Evolutionary conservation across 2,113 vertebrate genomes (phyloP), one percentile per base, ranked within the genome.

Genomic region (Coregonus clupeaformis): DNA sequence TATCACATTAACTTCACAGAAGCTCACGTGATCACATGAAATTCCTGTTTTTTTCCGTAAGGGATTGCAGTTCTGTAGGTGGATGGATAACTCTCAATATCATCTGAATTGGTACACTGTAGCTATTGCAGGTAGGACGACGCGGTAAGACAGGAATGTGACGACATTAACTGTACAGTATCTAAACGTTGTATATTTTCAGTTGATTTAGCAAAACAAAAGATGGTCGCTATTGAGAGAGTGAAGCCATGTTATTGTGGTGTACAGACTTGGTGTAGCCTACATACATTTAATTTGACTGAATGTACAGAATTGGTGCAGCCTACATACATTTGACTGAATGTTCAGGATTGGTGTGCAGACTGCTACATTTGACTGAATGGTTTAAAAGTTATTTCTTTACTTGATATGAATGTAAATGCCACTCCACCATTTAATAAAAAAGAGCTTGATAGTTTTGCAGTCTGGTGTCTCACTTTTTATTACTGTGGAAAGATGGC

Each of bases 131-230:
- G 62, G 36, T 36, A 6, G 9, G 36, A 36, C 1, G 27, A 27
- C 27, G 2, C 27, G 27, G 1, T 49, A 57, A 36, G 47, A 18
- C 57, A 59, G 52, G 0, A 29, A 14, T 81, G 47, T 73, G 62
- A 73, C 49, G 24, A 7, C 13, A 36, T 72, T 6, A 24, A 49
- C n/a, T 76, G 49, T 74, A 71, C 36, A 74, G 11, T 62, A 62
- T 24, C 13, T 27, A 14, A 14, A 24, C 20, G 29, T 63, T 72
- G 27, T 24, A 45, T 29, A 4, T 52, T 52, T 14, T 24, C 36
- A 47, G n/a, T 45, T 69, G 22, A 69, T 20, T 29, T 55, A 66
- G 22, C 32, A 63, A 47, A 14, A 13, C n/a, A 1, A 42, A 42
- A 42, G 9, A 42, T 0, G 0, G 11, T 42, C 9, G 49, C 36